Evolutionary conservation across 2,113 vertebrate species (phyloP).

Genomic region (Centrocercus urophasianus): DNA sequence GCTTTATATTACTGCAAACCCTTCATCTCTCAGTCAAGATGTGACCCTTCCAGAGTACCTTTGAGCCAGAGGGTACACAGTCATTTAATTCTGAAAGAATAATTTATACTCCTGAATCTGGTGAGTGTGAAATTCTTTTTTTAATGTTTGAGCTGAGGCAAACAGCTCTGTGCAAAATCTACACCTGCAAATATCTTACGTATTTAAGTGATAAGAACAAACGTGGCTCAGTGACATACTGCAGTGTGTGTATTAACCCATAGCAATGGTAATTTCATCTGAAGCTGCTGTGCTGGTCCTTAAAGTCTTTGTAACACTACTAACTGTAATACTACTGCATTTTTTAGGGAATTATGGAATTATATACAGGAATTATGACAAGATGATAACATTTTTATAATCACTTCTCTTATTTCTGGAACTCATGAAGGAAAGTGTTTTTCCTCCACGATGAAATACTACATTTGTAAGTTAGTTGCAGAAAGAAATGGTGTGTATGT

Average conservation of each 20-base stretch:
- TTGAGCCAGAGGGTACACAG: neutral
- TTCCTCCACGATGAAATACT: neutral
- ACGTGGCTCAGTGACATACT: neutral
- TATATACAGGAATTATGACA: neutral
- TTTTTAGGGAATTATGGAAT: too few relatives aligned
- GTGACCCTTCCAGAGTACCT: neutral
- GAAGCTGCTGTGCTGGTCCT: neutral
- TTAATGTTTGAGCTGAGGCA: neutral
- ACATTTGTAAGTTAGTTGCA: neutral
- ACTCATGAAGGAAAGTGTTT: neutral
- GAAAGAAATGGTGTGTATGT: neutral
- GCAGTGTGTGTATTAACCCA: neutral
- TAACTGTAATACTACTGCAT: neutral
- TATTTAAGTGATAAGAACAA: neutral
- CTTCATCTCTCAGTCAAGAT: neutral
- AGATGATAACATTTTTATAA: neutral
- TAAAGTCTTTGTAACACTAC: neutral
- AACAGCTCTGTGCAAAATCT: neutral
- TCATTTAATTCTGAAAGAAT: conserved; percentile 13
- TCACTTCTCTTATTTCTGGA: neutral
- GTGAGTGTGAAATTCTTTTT: neutral
- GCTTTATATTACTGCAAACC: accelerated
- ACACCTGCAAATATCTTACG: neutral
- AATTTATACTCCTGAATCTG: neutral
- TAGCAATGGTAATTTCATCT: neutral